Percentiles rank a stretch among this genome's conserved stretches.
phyloP scores from a whole-genome alignment of 92 coral and sea anemone species.

The Palythoa grandis region DNA sequence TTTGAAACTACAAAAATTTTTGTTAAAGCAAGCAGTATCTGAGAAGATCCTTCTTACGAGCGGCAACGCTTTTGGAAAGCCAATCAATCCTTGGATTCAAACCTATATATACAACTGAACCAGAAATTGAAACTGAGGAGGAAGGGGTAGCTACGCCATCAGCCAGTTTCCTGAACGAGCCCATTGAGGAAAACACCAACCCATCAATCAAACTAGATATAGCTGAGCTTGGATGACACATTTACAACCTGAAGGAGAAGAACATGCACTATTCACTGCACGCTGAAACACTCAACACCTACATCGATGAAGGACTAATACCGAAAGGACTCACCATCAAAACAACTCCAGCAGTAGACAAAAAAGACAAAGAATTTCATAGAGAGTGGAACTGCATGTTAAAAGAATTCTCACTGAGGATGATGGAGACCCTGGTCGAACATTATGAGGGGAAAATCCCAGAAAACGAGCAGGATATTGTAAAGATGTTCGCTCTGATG shows the following conservation, averaged over 20 bases:
- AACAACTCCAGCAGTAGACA: background rate
- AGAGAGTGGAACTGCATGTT: constrained; percentile 16
- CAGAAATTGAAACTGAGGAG: background rate
- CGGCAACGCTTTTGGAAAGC: too few relatives aligned
- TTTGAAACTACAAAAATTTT: too few relatives aligned
- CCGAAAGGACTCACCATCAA: constrained; percentile 13
- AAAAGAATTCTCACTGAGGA: background rate
- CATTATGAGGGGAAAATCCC: background rate
- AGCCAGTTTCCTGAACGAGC: constrained; percentile 5
- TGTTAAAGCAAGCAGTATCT: too few relatives aligned
- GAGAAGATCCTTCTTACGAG: too few relatives aligned
- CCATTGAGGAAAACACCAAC: constrained; percentile 3
- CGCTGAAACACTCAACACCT: background rate
- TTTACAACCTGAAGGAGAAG: constrained; percentile 16
- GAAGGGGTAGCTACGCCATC: constrained; percentile 16
- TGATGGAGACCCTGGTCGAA: constrained; percentile 11
- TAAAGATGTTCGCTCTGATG: background rate
- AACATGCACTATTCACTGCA: constrained; percentile 1
- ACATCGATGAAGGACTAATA: background rate
- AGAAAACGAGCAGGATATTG: constrained; percentile 8
- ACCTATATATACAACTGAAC: constrained; percentile 2
- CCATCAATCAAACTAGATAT: background rate
- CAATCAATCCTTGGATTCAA: too few relatives aligned
- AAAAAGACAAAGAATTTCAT: background rate
- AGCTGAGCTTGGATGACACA: background rate